Percentiles rank a stretch among this genome's conserved stretches.
These are phyloP conservation scores for Parazoanthus atlanticus DNA, from an alignment of 92 coral and sea anemone species.

Conservation along the genomic window DNA sequence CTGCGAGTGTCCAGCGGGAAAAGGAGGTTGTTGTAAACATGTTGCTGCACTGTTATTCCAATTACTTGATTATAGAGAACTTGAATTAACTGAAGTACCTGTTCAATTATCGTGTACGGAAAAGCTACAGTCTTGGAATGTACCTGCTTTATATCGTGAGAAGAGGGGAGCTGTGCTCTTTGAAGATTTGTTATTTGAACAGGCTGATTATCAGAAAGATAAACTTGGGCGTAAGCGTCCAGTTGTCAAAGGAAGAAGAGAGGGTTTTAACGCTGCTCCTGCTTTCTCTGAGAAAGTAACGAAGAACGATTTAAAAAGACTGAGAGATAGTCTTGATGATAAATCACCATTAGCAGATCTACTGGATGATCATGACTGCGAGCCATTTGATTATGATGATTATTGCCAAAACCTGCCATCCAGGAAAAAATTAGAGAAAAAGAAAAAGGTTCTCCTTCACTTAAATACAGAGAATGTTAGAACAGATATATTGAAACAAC, in stretches of 20 bases:
- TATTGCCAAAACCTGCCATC: conserved; percentile 46
- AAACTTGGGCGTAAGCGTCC: conserved; percentile 54
- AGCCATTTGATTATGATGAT: conserved; percentile 28
- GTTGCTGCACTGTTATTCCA: conserved; percentile 44
- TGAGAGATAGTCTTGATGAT: conserved; percentile 47
- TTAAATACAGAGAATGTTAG: conserved; percentile 39
- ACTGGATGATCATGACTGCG: conserved; percentile 40
- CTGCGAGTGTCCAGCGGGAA: conserved; percentile 41
- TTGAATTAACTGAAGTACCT: conserved; percentile 34
- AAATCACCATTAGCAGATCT: conserved; percentile 39
- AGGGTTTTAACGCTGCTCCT: conserved; percentile 36
- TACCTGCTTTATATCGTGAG: conserved; percentile 26
- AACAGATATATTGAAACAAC: conserved; percentile 26
- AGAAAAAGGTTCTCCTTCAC: conserved; percentile 38
- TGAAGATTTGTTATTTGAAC: conserved; percentile 45
- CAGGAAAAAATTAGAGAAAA: neutral
- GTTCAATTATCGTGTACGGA: conserved; percentile 18
- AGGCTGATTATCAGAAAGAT: conserved; percentile 48
- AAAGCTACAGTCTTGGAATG: neutral
- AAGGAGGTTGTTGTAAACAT: conserved; percentile 46
- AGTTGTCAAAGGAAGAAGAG: conserved; percentile 43
- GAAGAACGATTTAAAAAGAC: conserved; percentile 45
- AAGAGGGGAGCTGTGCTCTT: conserved; percentile 51
- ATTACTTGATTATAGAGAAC: conserved; percentile 13
- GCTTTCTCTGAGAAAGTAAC: conserved; percentile 48